Percentiles rank a stretch among this genome's conserved stretches.
Conservation (phyloP, 2,888 invertebrate species). For the Synanthedon tipuliformis region DNA sequence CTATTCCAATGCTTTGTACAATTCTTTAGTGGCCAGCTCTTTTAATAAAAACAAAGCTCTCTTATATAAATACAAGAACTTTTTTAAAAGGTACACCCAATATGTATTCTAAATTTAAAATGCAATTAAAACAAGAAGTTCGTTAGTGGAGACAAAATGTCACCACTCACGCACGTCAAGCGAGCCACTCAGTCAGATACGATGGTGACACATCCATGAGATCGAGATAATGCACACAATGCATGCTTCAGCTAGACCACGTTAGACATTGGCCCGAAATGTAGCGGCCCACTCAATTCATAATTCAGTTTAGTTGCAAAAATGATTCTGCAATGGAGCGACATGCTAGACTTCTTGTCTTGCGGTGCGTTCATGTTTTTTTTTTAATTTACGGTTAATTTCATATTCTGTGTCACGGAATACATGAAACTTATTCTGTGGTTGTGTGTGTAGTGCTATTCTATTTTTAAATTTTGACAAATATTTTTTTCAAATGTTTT, state of each 20-base stretch:
- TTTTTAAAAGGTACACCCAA: conserved; percentile 3
- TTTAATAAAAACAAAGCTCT: too few species aligned
- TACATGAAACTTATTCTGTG: neutral
- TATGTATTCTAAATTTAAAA: conserved; percentile 25
- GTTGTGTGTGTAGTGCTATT: neutral
- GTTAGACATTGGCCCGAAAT: conserved; percentile 23
- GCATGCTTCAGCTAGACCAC: conserved; percentile 6
- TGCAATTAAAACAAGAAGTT: conserved; percentile 1
- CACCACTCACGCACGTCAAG: conserved; percentile 21
- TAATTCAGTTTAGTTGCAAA: conserved; percentile 28
- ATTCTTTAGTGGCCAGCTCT: too few species aligned
- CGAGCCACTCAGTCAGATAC: conserved; percentile 1
- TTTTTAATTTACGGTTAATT: neutral
- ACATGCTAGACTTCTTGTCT: conserved; percentile 59
- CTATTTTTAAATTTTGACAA: too few species aligned
- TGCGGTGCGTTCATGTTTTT: conserved; percentile 48
- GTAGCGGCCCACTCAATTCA: conserved; percentile 32
- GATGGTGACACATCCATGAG: conserved; percentile 11
- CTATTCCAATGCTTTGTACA: too few species aligned
- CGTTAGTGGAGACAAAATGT: conserved; percentile 16
- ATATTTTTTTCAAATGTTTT: too few species aligned
- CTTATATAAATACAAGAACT: too few species aligned
- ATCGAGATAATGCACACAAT: conserved; percentile 46
- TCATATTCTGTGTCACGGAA: neutral
- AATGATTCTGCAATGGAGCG: conserved; percentile 63